Base-by-base conservation (phyloP, 2,797 vertebrate species). In the Corythornis leucogaster region DNA sequence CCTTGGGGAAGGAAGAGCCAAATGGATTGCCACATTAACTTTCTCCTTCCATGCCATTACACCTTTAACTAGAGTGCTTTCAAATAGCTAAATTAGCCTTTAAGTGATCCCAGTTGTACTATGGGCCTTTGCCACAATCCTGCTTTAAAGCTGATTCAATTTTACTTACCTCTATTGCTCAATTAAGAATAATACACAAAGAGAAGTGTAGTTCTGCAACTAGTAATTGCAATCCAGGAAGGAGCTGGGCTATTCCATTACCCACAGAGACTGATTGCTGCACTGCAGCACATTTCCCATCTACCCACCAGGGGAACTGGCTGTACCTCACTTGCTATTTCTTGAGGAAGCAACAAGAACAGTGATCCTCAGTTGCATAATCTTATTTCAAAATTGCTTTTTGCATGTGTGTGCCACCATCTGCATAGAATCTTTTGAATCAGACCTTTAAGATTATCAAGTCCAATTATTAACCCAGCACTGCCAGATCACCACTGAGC, bases 131-230 rank as follows among this genome's bases (percentile, higher is more conserved):
- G 45, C 78, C 84, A 74, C 46, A 84, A 81, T 35, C 42, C 80
- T 61, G 25, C 85, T 77, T 43, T 92, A 76, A 70, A 88, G 78
- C 1, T 30, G 77, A 90, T 90, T 90, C 70, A 55, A 80, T 91
- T 93, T 90, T 85, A 91, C 92, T 93, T 82, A 92, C 74, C n/a
- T 85, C 76, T 78, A 4, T n/a, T 71, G 78, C 70, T 90, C 67
- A 53, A 35, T 92, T 86, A 74, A 67, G 80, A 51, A 45, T 31
- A 73, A 30, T 1, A 74, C 30, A 83, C 20, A 51, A 12, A 46
- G 62, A 86, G 38, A 54, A 76, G 16, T 2, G 7, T 35, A 77
- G 61, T 14, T 82, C 75, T 91, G 75, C 75, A 67, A 73, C 14
- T 18, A 45, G 43, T 19, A 58, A n/a, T 15, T 80, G 80, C 66